Evolutionary conservation across 1,140 invertebrate genomes (phyloP).

Genomic region (Colletes latitarsis): DNA sequence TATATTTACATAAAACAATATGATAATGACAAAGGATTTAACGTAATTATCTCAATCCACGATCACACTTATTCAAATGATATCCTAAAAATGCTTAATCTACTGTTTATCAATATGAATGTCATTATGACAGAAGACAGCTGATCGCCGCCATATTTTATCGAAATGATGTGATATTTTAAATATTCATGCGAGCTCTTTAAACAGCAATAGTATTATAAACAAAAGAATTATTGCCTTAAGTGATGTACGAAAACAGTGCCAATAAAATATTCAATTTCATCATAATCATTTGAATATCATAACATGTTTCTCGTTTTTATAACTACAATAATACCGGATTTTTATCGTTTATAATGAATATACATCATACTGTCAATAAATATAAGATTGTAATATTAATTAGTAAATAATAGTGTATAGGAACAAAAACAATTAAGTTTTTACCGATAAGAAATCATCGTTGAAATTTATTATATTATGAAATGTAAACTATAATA

Average conservation of each 20-base stretch:
- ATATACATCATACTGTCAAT: background rate
- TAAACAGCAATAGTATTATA: background rate
- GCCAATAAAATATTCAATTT: background rate
- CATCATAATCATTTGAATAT: background rate
- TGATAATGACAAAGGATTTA: background rate
- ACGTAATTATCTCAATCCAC: background rate
- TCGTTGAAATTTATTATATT: background rate
- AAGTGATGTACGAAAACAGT: background rate
- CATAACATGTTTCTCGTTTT: background rate
- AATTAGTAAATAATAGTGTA: background rate
- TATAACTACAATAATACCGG: background rate
- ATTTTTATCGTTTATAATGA: background rate
- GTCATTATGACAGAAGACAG: conserved; percentile 68
- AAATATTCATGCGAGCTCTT: conserved; percentile 25
- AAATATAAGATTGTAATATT: background rate
- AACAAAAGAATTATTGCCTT: background rate
- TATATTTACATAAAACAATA: background rate
- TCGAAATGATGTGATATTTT: conserved; percentile 51
- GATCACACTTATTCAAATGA: background rate
- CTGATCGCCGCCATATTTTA: conserved; percentile 66
- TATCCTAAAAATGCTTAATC: conserved; percentile 3
- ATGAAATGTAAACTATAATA: background rate
- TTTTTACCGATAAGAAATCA: background rate
- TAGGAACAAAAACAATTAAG: background rate
- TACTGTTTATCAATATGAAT: conserved; percentile 37